phyloP scores from a whole-genome alignment of 2,797 vertebrate genomes.

The Allobates femoralis region DNA sequence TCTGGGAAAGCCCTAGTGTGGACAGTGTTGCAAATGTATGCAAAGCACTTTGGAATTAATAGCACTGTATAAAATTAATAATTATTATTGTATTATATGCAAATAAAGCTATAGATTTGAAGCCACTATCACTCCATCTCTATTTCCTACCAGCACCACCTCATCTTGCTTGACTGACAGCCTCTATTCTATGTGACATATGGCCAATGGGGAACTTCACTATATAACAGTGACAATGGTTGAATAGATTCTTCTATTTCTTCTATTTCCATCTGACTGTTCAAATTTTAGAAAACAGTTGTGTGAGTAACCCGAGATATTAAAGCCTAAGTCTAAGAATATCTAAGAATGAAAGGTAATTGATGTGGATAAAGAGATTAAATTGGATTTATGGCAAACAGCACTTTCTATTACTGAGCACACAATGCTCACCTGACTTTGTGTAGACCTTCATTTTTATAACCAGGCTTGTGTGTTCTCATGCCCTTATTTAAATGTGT shows the following conservation, averaged over 20 bases:
- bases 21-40: no score
- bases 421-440: constrained; percentile 2
- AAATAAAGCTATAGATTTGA: no score
- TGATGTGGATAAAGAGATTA: not conserved
- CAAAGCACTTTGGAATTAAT: no score
- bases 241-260: not conserved
- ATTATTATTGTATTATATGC: no score
- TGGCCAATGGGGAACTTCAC: not conserved
- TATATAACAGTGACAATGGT: not conserved
- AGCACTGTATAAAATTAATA: no score
- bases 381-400: constrained; percentile 29
- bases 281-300: constrained; percentile 27
- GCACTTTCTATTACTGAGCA: not conserved
- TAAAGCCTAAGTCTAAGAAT: no score
- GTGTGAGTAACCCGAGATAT: not conserved
- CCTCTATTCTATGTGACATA: no score
- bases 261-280: not conserved
- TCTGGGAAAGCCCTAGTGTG: no score
- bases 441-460: constrained; percentile 3
- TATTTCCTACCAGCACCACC: no score
- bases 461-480: constrained; percentile 4
- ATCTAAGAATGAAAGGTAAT: not conserved
- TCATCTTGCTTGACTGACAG: no score
- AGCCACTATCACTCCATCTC: no score
- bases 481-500: constrained; percentile 14